These are phyloP conservation scores for Saguinus imperator DNA, from an alignment of 2,113 vertebrate species.

Conservation along the genomic window DNA sequence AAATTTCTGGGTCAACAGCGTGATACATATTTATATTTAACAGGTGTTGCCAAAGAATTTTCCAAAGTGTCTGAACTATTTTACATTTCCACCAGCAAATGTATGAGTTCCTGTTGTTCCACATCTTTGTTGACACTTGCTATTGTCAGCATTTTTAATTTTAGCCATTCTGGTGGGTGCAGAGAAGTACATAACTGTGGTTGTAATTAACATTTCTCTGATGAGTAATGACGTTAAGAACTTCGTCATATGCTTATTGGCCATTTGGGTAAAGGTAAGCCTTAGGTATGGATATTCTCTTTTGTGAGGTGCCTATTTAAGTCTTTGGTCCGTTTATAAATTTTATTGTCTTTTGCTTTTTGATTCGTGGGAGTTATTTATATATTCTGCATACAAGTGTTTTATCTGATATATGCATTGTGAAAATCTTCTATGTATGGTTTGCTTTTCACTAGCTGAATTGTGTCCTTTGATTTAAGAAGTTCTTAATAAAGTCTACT, in stretches of 20 bases:
- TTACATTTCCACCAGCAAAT: not conserved
- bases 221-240: slow-evolving; percentile 5
- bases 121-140: not conserved
- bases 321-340: not conserved
- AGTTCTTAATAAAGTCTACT: slow-evolving; percentile 4
- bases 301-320: not conserved
- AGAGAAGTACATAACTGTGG: not conserved
- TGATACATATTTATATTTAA: not conserved
- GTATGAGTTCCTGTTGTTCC: not conserved
- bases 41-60: not conserved
- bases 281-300: not conserved
- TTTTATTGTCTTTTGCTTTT: slow-evolving; percentile 29
- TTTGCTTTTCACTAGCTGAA: slow-evolving; percentile 15
- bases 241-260: not conserved
- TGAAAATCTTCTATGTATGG: not conserved
- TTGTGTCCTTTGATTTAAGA: slow-evolving; percentile 23
- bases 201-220: slow-evolving; percentile 20
- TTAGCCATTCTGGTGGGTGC: not conserved
- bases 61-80: not conserved
- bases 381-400: not conserved
- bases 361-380: not conserved
- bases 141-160: not conserved
- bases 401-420: slow-evolving; percentile 9
- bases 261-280: not conserved
- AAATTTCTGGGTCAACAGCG: not conserved